Conservation (phyloP, 2,113 vertebrate genomes). For the Edolisoma coerulescens region DNA sequence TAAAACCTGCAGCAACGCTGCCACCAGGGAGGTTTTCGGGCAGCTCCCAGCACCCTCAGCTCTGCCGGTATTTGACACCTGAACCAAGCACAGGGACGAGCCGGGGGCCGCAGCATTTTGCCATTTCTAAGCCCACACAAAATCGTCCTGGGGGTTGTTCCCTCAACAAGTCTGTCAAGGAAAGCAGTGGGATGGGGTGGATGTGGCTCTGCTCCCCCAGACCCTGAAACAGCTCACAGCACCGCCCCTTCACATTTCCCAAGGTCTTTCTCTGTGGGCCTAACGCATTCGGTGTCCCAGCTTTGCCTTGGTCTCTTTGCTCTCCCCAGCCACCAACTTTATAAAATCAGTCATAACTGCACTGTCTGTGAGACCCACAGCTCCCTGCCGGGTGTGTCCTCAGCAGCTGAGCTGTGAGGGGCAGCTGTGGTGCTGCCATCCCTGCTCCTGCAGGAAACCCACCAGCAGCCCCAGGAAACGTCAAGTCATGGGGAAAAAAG, state of each 20-base stretch:
- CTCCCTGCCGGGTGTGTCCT: rapidly evolving
- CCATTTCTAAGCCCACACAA: rapidly evolving
- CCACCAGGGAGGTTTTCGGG: neutral
- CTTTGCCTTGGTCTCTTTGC: no score
- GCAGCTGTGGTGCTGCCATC: neutral
- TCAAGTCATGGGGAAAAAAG: rapidly evolving
- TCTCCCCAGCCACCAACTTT: neutral
- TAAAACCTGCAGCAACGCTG: neutral
- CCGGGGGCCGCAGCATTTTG: rapidly evolving
- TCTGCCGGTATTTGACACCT: rapidly evolving
- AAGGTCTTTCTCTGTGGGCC: neutral
- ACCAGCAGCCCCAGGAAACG: neutral
- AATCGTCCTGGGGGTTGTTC: neutral
- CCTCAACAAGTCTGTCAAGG: neutral
- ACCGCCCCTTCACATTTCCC: rapidly evolving
- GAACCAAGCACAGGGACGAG: neutral
- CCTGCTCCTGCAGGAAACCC: neutral
- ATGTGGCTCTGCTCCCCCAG: neutral
- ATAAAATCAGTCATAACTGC: neutral
- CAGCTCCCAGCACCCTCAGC: neutral
- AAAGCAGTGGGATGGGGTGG: rapidly evolving
- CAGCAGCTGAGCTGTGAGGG: neutral
- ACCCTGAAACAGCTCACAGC: neutral
- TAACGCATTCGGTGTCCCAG: neutral
- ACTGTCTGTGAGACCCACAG: neutral